A percentile compares a stretch with the other conserved stretches of the same genome.
phyloP scores from a whole-genome alignment of 2,888 invertebrate genomes.

The Ligdia adustata region DNA sequence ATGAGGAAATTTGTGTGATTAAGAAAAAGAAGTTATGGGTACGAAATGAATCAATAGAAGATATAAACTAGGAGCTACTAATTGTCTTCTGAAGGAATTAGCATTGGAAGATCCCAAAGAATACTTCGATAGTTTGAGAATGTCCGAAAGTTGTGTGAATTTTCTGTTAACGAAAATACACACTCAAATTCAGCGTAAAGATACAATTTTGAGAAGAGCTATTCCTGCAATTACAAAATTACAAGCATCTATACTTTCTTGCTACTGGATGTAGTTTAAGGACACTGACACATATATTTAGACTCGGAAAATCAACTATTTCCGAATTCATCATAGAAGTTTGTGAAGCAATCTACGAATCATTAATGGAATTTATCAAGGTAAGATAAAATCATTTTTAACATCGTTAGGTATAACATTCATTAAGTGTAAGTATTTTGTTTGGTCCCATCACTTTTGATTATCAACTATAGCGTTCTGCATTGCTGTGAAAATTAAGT shows the following conservation, averaged over 20 bases:
- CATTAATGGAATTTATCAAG: conserved; percentile 35
- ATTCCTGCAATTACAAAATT: conserved; percentile 33
- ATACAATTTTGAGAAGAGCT: conserved; percentile 26
- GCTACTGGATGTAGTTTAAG: conserved; percentile 38
- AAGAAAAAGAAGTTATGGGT: conserved; percentile 2
- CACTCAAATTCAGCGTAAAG: conserved; percentile 28
- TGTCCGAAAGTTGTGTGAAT: conserved; percentile 34
- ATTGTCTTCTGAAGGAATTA: conserved; percentile 37
- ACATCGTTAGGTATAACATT: conserved; percentile 20
- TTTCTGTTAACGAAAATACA: conserved; percentile 35
- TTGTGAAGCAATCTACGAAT: conserved; percentile 37
- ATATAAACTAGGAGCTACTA: conserved; percentile 37
- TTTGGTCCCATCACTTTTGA: conserved; percentile 22
- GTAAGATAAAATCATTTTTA: conserved; percentile 28
- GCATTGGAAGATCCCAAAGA: conserved; percentile 34
- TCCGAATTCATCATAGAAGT: conserved; percentile 38
- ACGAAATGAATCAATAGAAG: conserved; percentile 36
- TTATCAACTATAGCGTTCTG: conserved; percentile 26
- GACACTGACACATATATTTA: conserved; percentile 36
- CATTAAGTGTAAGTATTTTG: conserved; percentile 16
- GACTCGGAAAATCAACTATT: conserved; percentile 37
- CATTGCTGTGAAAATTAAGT: conserved; percentile 28
- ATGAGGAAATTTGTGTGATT: conserved; percentile 5
- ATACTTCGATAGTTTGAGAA: conserved; percentile 32
- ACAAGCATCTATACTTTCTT: conserved; percentile 34